Conservation (phyloP, 2,113 vertebrate species). For the Chunga burmeisteri region DNA sequence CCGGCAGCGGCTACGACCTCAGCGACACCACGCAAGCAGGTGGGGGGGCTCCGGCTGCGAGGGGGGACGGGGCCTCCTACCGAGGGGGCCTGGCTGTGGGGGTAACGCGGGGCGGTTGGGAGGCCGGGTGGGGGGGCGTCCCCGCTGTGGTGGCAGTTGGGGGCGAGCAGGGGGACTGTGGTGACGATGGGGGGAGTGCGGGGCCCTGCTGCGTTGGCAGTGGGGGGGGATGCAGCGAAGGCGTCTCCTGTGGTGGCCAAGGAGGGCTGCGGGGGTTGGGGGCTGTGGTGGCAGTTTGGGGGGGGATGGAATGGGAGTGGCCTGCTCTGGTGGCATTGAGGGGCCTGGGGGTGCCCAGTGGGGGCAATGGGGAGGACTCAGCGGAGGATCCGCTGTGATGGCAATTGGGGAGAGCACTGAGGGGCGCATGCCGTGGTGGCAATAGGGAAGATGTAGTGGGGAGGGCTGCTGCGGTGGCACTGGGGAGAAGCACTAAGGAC, state of each 20-base stretch:
- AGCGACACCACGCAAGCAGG: slow-evolving; percentile 95
- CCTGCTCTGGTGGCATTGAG: neutral
- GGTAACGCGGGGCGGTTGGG: neutral
- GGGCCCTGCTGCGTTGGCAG: neutral
- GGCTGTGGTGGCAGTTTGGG: neutral
- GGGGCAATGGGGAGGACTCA: neutral
- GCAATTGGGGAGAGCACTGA: neutral
- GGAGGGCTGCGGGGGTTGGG: neutral
- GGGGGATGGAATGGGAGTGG: neutral
- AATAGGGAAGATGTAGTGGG: too few relatives aligned
- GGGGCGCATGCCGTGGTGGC: too few relatives aligned
- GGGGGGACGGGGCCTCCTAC: neutral
- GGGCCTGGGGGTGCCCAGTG: neutral
- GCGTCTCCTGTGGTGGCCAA: neutral
- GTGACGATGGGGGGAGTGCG: too few relatives aligned
- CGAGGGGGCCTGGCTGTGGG: neutral
- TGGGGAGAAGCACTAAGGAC: neutral
- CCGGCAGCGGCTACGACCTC: slow-evolving; percentile 87
- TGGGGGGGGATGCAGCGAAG: neutral
- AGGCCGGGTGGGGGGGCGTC: neutral
- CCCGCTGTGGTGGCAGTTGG: neutral
- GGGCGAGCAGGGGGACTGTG: neutral
- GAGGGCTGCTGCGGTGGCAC: too few relatives aligned
- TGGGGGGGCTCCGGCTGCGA: slow-evolving; percentile 52
- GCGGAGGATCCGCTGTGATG: neutral